phyloP scores from a whole-genome alignment of 2,113 vertebrate genomes.

The Cephalopholis sonnerati region DNA sequence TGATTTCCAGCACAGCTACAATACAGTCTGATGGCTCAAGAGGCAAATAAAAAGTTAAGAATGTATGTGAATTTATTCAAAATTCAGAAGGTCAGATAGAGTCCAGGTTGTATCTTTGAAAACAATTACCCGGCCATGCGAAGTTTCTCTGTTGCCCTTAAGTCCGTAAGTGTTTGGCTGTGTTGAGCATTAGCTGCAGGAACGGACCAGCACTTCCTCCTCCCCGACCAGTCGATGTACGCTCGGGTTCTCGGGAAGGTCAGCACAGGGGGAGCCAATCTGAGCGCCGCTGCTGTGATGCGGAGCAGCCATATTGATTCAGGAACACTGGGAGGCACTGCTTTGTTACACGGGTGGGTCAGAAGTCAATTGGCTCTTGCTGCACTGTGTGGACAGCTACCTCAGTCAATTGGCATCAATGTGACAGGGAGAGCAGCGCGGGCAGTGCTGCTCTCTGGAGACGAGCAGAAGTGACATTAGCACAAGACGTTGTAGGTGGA shows the following conservation, averaged over 20 bases:
- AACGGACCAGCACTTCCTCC: slow-evolving; percentile 52
- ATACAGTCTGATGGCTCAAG: neutral
- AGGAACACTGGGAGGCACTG: slow-evolving; percentile 66
- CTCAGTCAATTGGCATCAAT: slow-evolving; percentile 75
- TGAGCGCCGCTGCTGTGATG: slow-evolving; percentile 55
- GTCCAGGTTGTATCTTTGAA: slow-evolving; percentile 16
- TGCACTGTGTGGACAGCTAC: slow-evolving; percentile 64
- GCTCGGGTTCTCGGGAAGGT: slow-evolving; percentile 66
- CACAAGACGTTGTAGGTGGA: neutral
- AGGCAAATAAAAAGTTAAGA: neutral
- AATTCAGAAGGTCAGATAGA: slow-evolving; percentile 29
- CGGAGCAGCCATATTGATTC: slow-evolving; percentile 75
- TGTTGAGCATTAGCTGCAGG: slow-evolving; percentile 29
- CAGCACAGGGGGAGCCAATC: slow-evolving; percentile 71
- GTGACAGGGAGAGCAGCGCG: slow-evolving; percentile 52
- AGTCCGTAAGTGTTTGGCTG: slow-evolving; percentile 27
- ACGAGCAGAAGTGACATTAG: slow-evolving; percentile 13
- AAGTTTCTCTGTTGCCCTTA: slow-evolving; percentile 35
- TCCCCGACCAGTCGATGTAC: slow-evolving; percentile 62
- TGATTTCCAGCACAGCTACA: neutral
- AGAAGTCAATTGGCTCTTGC: slow-evolving; percentile 74
- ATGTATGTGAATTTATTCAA: slow-evolving; percentile 15
- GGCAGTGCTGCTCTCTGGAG: slow-evolving; percentile 40
- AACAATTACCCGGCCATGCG: slow-evolving; percentile 27
- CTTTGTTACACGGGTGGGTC: slow-evolving; percentile 67